Evolutionary conservation across 1,140 invertebrate species (phyloP).

Genomic region (Drosophila suzukii): DNA sequence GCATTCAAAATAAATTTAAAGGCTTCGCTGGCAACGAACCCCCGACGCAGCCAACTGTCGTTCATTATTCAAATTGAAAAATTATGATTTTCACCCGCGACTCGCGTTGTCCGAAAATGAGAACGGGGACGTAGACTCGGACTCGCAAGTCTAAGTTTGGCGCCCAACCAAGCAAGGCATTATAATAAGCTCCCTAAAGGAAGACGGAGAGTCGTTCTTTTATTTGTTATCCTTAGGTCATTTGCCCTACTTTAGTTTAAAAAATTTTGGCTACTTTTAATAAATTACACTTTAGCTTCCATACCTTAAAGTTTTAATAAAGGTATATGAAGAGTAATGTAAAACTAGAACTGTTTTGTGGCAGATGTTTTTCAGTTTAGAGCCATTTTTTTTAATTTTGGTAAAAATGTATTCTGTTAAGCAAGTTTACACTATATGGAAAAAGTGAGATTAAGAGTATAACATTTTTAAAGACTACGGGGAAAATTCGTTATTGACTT

Average conservation of each 20-base stretch:
- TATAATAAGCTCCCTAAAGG: conserved; percentile 79
- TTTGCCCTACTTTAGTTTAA: conserved; percentile 57
- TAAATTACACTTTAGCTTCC: no score
- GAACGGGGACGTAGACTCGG: neutral
- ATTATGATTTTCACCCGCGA: conserved; percentile 76
- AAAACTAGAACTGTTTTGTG: no score
- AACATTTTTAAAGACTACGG: no score
- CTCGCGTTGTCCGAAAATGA: conserved; percentile 36
- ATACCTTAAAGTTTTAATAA: no score
- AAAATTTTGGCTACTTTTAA: no score
- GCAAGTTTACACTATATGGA: no score
- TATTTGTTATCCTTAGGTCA: conserved; percentile 53
- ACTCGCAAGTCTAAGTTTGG: conserved; percentile 10
- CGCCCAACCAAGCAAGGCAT: conserved; percentile 56
- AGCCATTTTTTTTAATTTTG: no score
- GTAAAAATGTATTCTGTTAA: no score
- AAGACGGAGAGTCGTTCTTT: conserved; percentile 42
- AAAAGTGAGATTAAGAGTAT: no score
- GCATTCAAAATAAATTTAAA: conserved; percentile 77
- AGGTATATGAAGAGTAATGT: neutral
- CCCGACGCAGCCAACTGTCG: conserved; percentile 44
- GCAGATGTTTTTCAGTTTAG: no score
- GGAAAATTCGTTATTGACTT: no score
- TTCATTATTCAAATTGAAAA: conserved; percentile 83
- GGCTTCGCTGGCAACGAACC: conserved; percentile 57